Percentiles rank a stretch among this genome's conserved stretches.
Evolutionary conservation across 2,797 vertebrate species (phyloP).

Genomic region (Holocentrus rufus): DNA sequence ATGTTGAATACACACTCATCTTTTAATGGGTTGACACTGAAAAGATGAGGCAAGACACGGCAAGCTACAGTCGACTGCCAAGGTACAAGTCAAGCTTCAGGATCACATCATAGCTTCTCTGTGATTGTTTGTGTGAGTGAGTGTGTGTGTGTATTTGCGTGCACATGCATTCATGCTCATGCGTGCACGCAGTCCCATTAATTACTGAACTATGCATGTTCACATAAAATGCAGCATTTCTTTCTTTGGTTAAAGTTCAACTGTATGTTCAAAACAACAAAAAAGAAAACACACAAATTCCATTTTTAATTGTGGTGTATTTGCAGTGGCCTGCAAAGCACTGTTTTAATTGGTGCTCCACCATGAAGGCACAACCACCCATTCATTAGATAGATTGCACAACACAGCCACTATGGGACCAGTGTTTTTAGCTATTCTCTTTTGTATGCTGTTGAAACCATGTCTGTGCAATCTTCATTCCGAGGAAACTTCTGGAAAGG

Average conservation of each 20-base stretch:
- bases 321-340: slow-evolving; percentile 36
- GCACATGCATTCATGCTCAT: neutral
- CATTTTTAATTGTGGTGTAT: slow-evolving; percentile 51
- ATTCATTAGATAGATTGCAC: slow-evolving; percentile 70
- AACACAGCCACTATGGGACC: slow-evolving; percentile 48
- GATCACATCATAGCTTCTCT: neutral
- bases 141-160: slow-evolving; percentile 6
- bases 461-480: slow-evolving; percentile 45
- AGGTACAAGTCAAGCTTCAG: slow-evolving; percentile 16
- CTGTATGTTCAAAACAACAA: slow-evolving; percentile 36
- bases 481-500: slow-evolving; percentile 38
- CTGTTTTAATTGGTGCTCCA: slow-evolving; percentile 57
- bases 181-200: neutral
- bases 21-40: slow-evolving; percentile 25
- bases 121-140: neutral
- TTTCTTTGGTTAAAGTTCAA: slow-evolving; percentile 10
- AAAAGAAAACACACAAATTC: slow-evolving; percentile 50
- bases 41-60: slow-evolving; percentile 31
- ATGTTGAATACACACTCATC: slow-evolving; percentile 32
- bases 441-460: slow-evolving; percentile 56
- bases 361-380: slow-evolving; percentile 59
- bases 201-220: slow-evolving; percentile 4
- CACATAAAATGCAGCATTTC: slow-evolving; percentile 23
- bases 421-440: slow-evolving; percentile 31
- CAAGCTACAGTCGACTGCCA: slow-evolving; percentile 24